Base-by-base conservation (phyloP, 2,113 vertebrate genomes). In the Microtus ochrogaster region DNA sequence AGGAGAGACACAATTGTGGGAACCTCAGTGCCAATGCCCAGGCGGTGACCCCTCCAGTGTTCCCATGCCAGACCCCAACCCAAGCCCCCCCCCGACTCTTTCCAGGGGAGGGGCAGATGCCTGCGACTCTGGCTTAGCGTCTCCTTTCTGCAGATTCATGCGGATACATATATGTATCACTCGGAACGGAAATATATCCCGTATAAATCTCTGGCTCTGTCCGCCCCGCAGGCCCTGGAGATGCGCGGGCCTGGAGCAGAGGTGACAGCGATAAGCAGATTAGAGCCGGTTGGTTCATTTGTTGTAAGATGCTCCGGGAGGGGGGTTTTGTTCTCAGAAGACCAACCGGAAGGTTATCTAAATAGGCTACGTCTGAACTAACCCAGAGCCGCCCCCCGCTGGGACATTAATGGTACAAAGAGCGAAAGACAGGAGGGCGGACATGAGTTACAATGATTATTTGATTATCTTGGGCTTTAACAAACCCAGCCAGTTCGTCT, bases 261-360 rank as follows among this genome's bases (percentile, higher is more conserved):
- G 98, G 97, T 98, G 94, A 97, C 98, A 97, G 91, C 17, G 98
- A 98, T 99, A 98, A 99, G 98, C 90, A 98, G 98, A 98, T 99
- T 98, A 99, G 98, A 68, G 94, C 13, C 97, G 98, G 97, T 98
- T 98, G 98, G 97, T 98, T 98, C 98, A 97, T 98, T 98, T 98
- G 98, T 98, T 97, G 98, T 44, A 96, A 98, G 98, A 98, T 98
- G 93, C 98, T 98, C 98, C 97, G 92, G 98, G 98, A 98, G 98
- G 98, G 98, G 97, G 92, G 70, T 85, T 81, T 78, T 72, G 97
- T 97, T 98, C 98, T 98, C 98, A 87, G 88, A 92, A 98, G 98
- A 98, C 97, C 98, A 96, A 96, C 94, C 96, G 97, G 98, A 98
- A 98, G 99, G 98, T 98, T 98, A 98, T 99, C 98, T 98, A 98